Base-by-base conservation (phyloP, 2,797 vertebrate genomes). In the Percopsis omiscomaycus region DNA sequence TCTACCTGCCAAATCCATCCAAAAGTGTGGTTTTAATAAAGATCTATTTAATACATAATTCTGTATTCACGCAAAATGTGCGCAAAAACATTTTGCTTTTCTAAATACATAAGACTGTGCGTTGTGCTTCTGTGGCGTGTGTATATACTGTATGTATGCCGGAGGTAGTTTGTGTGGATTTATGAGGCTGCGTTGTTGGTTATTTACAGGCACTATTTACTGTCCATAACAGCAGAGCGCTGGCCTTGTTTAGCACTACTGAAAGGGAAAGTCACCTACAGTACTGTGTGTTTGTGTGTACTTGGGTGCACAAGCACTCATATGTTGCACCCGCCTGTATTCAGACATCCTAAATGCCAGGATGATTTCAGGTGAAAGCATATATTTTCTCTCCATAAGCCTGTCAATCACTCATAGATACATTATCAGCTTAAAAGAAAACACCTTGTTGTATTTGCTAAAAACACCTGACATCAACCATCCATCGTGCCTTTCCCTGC, bases 181-280 rank as follows among this genome's bases (percentile, higher is more conserved):
- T 86, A 86, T 76, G 78, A 79, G 80, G 48, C 68, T 64, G 46
- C 71, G 62, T 69, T 79, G 73, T 54, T 62, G 77, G 77, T 86
- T 87, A 88, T 89, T 89, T 86, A 88, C 85, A 86, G 86, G 80
- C 81, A 86, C 81, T 86, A 84, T 88, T 90, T 89, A 87, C 77
- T 80, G 81, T 84, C 83, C 79, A 80, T 87, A 85, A 86, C 75
- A 72, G 66, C 1, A 16, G 69, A 70, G 79, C 59, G 78, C 73
- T 83, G 83, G 85, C 89, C 85, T 89, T 85, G 84, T 90, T 88
- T 75, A 80, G 74, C 68, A 70, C 78, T 64, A 65, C 71, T 74
- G 70, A 6, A 37, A 69, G 74, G 70, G 74, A 70, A 71, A 86
- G 81, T 75, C 75, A 82, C 69, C 82, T 83, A 80, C 73, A 73